Conservation (phyloP, 2,888 invertebrate species). For the Volucella zonaria region DNA sequence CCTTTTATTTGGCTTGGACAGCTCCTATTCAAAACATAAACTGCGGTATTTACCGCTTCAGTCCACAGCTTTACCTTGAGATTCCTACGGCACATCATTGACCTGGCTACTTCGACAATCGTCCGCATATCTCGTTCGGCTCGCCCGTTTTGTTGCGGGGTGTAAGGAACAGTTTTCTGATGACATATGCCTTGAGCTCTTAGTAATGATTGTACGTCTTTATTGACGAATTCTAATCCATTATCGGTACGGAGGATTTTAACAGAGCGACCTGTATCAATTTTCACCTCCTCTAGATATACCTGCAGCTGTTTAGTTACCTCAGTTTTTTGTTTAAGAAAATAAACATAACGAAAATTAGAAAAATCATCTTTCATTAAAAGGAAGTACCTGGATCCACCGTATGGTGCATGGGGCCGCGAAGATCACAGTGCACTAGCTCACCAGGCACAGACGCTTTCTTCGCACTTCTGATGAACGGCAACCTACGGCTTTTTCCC, state of each 20-base stretch:
- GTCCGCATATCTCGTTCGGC: constrained; percentile 78
- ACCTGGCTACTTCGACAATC: constrained; percentile 68
- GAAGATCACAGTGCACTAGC: too few species aligned
- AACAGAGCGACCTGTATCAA: too few species aligned
- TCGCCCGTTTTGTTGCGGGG: constrained; percentile 79
- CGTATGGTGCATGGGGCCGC: too few species aligned
- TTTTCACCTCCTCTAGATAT: neutral
- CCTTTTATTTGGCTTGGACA: too few species aligned
- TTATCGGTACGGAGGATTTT: too few species aligned
- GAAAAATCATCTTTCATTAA: constrained; percentile 66
- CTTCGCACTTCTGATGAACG: too few species aligned
- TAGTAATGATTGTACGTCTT: constrained; percentile 69
- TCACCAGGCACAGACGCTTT: too few species aligned
- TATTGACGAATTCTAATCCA: constrained; percentile 12
- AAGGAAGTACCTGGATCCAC: constrained; percentile 13
- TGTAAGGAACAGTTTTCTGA: constrained; percentile 75
- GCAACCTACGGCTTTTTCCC: too few species aligned
- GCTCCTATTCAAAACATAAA: too few species aligned
- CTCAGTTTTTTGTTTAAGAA: constrained; percentile 53
- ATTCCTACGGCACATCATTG: constrained; percentile 53
- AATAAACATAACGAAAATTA: constrained; percentile 40
- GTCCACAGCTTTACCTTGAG: constrained; percentile 36
- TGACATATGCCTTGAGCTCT: constrained; percentile 73
- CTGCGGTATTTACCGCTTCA: too few species aligned
- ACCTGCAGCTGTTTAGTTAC: constrained; percentile 16